Evolutionary conservation across 2,113 vertebrate species (phyloP).

Genomic region (Ursus arctos): DNA sequence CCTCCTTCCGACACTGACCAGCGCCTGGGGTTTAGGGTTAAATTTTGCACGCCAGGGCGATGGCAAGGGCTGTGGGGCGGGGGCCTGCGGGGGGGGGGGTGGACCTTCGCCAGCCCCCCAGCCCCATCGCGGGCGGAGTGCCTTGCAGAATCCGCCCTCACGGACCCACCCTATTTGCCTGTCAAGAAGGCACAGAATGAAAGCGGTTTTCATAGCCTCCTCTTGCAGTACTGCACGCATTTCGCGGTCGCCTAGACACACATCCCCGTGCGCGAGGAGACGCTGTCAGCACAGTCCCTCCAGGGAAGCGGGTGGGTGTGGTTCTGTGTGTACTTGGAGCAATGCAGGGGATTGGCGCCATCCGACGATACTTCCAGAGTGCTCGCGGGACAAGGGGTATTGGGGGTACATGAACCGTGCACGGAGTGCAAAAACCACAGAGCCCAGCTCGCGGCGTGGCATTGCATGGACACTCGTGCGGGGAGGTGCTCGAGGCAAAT

Average conservation of each 20-base stretch:
- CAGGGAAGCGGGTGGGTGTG: not conserved
- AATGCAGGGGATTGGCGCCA: accelerated
- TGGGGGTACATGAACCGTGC: no score
- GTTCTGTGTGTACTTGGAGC: not conserved
- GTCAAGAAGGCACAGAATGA: not conserved
- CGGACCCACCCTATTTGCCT: not conserved
- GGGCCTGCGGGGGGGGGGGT: no score
- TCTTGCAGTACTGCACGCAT: accelerated
- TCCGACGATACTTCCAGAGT: no score
- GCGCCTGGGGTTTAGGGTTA: accelerated
- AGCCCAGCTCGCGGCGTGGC: not conserved
- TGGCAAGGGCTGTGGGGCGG: not conserved
- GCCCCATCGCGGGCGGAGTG: accelerated
- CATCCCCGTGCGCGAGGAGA: not conserved
- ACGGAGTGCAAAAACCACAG: no score
- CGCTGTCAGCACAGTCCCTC: accelerated
- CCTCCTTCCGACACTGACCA: accelerated
- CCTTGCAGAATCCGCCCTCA: not conserved
- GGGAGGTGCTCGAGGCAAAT: no score
- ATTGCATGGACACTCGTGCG: accelerated
- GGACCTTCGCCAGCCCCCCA: not conserved
- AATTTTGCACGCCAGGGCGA: not conserved
- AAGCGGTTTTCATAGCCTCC: not conserved
- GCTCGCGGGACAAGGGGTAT: no score
- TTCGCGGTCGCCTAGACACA: not conserved